Evolutionary conservation across 37 sponge, comb jelly and placozoan species (phyloP), one percentile per base, ranked within the genome.

Genomic region (Spongilla lacustris): DNA sequence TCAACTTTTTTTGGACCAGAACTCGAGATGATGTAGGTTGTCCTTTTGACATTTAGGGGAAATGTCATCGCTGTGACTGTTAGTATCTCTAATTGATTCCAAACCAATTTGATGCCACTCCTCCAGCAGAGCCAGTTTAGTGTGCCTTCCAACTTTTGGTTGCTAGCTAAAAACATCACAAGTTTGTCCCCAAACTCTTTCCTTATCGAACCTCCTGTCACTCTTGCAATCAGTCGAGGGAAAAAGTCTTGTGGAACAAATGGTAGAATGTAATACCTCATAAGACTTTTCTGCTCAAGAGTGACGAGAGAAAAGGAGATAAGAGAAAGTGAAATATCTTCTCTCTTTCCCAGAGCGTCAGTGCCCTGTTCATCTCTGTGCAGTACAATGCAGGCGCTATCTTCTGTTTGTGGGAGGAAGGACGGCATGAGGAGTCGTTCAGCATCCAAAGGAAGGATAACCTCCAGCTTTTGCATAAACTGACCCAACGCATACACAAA

Each of bases 391-490:
- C 81, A 80, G 4, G 91, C 36, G 2, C 85, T 74, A 19, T 36
- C 34, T 69, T 90, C 91, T n/a, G 49, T 46, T 0, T 24, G n/a
- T 8, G 96, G 96, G 4, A 96, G 92, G 36, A 96, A 83, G 27
- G 96, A 94, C 2, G 96, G 96, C 29, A 96, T 94, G 66, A 96
- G 87, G 6, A 91, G 70, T 17, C 87, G 76, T 22, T 80, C 23
- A 10, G 85, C 67, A 35, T 88, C 91, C 34, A 93, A 76, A 26
- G 74, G 48, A 17, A 96, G 70, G 21, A 95, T 76, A 8, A 96
- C 95, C 50, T 96, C 96, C 66, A 96, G 94, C 34, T 88, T 90
- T 66, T 91, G 83, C 96, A 96, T 89, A 68, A 96, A 73, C 12
- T 50, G 73, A 25, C 89, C 68, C 74, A 89, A 77, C 22, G 89